Conservation (phyloP, 2,797 vertebrate genomes). For the Megalops cyprinoides region DNA sequence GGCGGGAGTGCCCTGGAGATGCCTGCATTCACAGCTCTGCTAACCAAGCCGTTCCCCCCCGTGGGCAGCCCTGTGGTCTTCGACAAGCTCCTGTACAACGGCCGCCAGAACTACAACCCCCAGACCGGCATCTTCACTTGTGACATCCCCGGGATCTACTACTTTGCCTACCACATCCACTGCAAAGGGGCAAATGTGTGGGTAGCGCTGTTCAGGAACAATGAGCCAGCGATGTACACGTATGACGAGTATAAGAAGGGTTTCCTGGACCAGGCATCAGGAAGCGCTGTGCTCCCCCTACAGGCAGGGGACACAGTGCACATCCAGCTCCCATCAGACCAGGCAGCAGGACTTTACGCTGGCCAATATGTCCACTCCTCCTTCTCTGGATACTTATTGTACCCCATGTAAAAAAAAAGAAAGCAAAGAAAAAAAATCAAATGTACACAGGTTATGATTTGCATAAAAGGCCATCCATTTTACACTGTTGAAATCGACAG, state of each 20-base stretch:
- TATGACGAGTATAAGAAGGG: constrained; percentile 97
- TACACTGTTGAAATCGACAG: constrained; percentile 31
- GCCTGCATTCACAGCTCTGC: constrained; percentile 91
- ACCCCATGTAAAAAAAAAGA: constrained; percentile 82
- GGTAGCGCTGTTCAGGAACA: constrained; percentile 96
- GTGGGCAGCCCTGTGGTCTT: constrained; percentile 91
- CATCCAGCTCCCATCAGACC: constrained; percentile 92
- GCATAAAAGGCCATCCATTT: background rate
- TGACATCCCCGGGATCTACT: constrained; percentile 91
- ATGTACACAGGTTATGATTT: background rate
- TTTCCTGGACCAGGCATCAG: constrained; percentile 94
- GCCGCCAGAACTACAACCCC: constrained; percentile 92
- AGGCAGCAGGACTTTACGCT: constrained; percentile 94
- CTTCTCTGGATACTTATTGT: constrained; percentile 97
- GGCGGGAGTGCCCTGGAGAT: constrained; percentile 73
- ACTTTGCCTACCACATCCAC: constrained; percentile 94
- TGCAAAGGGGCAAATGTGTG: constrained; percentile 95
- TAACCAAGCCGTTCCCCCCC: constrained; percentile 88
- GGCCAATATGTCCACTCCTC: constrained; percentile 94
- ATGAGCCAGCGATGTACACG: constrained; percentile 95
- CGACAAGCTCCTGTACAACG: constrained; percentile 91
- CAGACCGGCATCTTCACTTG: constrained; percentile 94
- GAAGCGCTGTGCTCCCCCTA: constrained; percentile 89
- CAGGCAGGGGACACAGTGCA: constrained; percentile 87
- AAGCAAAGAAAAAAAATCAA: background rate